phyloP scores from a whole-genome alignment of 2,113 vertebrate genomes.

The Eupsittula cactorum region DNA sequence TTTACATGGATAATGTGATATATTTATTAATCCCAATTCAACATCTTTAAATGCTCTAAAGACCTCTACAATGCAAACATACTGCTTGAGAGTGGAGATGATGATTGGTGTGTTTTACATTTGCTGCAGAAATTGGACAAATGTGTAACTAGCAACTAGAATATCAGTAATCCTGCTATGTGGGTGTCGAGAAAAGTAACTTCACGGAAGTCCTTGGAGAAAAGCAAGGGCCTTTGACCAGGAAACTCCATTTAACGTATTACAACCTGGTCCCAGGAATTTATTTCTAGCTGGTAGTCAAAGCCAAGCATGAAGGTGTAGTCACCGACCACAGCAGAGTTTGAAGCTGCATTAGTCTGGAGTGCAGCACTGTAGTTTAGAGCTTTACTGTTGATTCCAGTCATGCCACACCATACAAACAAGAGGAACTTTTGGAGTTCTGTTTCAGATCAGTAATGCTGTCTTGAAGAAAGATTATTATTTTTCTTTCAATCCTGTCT shows the following conservation, averaged over 20 bases:
- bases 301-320: background rate
- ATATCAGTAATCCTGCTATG: background rate
- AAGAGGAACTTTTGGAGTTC: background rate
- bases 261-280: background rate
- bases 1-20: background rate
- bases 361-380: background rate
- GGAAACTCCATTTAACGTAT: background rate
- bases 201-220: background rate
- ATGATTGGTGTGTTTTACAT: background rate
- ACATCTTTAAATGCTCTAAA: background rate
- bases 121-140: background rate
- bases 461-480: background rate
- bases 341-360: background rate
- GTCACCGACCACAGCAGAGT: background rate
- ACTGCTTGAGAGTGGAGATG: background rate
- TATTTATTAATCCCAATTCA: background rate
- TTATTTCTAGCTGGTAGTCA: rapidly evolving
- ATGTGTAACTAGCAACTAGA: background rate
- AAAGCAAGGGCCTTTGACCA: background rate
- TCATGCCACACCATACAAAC: background rate
- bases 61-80: background rate
- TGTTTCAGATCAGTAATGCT: background rate
- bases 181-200: background rate
- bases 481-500: background rate
- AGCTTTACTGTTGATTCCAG: background rate